A percentile compares a stretch with the other conserved stretches of the same genome.
These are phyloP conservation scores for Choristoneura rosaceana DNA, from an alignment of 2,888 invertebrate genomes.

Conservation along the genomic window DNA sequence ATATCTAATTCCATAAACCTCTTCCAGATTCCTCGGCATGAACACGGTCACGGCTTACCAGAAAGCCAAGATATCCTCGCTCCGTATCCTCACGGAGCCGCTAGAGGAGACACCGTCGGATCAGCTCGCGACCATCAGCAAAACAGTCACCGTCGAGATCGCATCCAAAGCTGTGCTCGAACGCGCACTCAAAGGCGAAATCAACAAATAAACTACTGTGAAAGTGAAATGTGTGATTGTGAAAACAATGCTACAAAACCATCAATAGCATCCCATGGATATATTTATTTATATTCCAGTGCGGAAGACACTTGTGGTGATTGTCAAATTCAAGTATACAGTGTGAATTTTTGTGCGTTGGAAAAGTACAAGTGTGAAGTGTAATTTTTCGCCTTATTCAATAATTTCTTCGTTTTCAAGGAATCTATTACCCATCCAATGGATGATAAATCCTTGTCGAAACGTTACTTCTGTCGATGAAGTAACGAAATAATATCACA, in stretches of 20 bases:
- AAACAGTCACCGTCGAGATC: slow-evolving; percentile 80
- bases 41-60: slow-evolving; percentile 96
- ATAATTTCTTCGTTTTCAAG: not conserved
- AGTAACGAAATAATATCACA: not conserved
- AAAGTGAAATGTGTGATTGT: not conserved
- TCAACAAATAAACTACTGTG: slow-evolving; percentile 22
- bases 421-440: not conserved
- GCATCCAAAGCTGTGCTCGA: slow-evolving; percentile 75
- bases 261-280: not conserved
- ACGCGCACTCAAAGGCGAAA: slow-evolving; percentile 72
- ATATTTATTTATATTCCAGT: not conserved
- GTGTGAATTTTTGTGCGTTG: slow-evolving; percentile 6
- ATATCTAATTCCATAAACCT: slow-evolving; percentile 59
- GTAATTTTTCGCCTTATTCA: not conserved
- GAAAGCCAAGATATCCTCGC: slow-evolving; percentile 94
- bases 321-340: not conserved
- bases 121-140: slow-evolving; percentile 78
- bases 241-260: slow-evolving; percentile 4
- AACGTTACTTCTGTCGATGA: not conserved
- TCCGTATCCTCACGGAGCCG: slow-evolving; percentile 87
- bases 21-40: slow-evolving; percentile 91
- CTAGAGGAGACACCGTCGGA: slow-evolving; percentile 50
- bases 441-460: not conserved
- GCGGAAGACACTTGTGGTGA: not conserved
- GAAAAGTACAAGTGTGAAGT: slow-evolving; percentile 11